phyloP scores from a whole-genome alignment of 2,797 vertebrate genomes.

The Spea hammondii region DNA sequence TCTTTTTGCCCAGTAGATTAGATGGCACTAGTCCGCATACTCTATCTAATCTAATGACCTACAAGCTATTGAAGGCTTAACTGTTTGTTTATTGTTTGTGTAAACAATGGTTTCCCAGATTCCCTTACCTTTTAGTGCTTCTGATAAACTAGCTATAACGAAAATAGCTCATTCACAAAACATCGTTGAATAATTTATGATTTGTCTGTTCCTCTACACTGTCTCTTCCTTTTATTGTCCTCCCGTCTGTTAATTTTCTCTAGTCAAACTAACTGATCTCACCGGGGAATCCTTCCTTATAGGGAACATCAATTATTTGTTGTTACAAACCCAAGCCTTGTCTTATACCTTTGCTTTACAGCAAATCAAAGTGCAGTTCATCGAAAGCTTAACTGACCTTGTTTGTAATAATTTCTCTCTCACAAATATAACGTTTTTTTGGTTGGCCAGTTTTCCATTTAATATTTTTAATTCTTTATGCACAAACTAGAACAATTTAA shows the following conservation, averaged over 20 bases:
- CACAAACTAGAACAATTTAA: no score
- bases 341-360: background rate
- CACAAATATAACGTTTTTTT: no score
- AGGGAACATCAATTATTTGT: background rate
- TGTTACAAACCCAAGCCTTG: background rate
- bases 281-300: background rate
- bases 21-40: no score
- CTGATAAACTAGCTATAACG: background rate
- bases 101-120: background rate
- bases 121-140: background rate
- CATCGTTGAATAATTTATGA: background rate
- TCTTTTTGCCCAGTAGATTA: no score
- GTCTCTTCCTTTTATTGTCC: background rate
- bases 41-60: no score
- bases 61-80: no score
- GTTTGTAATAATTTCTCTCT: no score
- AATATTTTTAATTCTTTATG: no score
- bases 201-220: background rate
- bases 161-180: background rate
- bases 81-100: no score
- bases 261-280: constrained; percentile 1
- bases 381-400: no score
- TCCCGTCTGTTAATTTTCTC: background rate
- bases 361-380: background rate
- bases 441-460: no score